Percentiles rank a stretch among this genome's conserved stretches.
Evolutionary conservation across 2,888 invertebrate genomes (phyloP).

Genomic region (Notocelia uddmanniana): DNA sequence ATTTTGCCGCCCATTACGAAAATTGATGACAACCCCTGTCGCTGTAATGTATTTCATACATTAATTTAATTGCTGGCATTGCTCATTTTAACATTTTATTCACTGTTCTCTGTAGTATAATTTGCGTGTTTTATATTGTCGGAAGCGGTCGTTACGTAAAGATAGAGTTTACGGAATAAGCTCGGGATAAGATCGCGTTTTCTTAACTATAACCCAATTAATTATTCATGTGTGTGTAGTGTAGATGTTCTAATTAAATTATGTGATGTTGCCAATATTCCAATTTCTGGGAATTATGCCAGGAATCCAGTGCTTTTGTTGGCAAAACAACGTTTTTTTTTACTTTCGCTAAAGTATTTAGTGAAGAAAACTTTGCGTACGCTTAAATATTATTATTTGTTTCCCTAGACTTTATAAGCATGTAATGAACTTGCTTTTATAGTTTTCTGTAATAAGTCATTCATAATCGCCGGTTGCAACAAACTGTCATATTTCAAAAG

Average conservation of each 20-base stretch:
- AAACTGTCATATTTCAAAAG: neutral
- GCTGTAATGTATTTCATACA: constrained; percentile 32
- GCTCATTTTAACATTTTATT: constrained; percentile 34
- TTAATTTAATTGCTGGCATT: constrained; percentile 33
- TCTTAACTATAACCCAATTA: no score
- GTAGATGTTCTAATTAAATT: neutral
- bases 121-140: no score
- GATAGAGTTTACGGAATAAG: no score
- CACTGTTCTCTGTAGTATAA: neutral
- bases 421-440: no score
- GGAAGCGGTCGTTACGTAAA: no score
- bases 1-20: constrained; percentile 35
- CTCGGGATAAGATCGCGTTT: no score
- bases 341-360: neutral
- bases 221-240: no score
- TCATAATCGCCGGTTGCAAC: no score
- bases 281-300: neutral
- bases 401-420: neutral
- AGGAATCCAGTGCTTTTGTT: neutral
- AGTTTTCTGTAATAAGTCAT: no score
- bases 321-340: neutral
- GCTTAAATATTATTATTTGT: neutral
- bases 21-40: constrained; percentile 41
- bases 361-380: neutral
- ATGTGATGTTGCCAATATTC: neutral